Evolutionary conservation across 2,888 invertebrate species (phyloP).

Genomic region (Glyphotaelius pellucidus): DNA sequence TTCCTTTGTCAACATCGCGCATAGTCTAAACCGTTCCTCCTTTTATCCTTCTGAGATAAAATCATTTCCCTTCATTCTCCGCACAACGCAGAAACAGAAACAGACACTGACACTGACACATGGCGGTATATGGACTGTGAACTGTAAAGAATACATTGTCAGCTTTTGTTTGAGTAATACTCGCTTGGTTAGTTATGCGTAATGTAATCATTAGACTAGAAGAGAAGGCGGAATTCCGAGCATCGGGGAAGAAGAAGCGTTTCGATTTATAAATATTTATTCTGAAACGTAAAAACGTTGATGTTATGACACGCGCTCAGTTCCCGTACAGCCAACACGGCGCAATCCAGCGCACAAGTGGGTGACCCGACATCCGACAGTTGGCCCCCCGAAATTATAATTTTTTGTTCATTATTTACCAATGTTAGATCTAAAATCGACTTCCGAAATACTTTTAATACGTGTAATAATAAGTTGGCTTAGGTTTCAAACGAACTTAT

Average conservation of each 20-base stretch:
- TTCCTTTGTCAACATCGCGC: not conserved
- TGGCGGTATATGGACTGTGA: not conserved
- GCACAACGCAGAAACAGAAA: not conserved
- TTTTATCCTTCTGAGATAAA: not conserved
- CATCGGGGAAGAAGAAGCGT: slow-evolving; percentile 37
- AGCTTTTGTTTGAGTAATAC: slow-evolving; percentile 26
- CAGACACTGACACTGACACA: too few relatives aligned
- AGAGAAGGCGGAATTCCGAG: slow-evolving; percentile 13
- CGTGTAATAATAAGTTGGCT: too few relatives aligned
- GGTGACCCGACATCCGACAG: too few relatives aligned
- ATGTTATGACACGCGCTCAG: slow-evolving; percentile 3
- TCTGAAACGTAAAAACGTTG: not conserved
- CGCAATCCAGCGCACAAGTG: too few relatives aligned
- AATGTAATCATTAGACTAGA: slow-evolving; percentile 22
- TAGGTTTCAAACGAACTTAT: too few relatives aligned
- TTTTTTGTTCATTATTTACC: too few relatives aligned
- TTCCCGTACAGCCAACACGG: too few relatives aligned
- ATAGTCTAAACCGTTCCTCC: not conserved
- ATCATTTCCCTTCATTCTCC: not conserved
- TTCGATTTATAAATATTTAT: slow-evolving; percentile 35
- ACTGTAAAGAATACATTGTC: not conserved
- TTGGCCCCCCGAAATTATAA: too few relatives aligned
- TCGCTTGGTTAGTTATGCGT: slow-evolving; percentile 34
- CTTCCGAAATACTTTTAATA: too few relatives aligned
- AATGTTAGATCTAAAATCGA: too few relatives aligned